Evolutionary conservation across 2,888 invertebrate species (phyloP).

Genomic region (Pantelozetes paolii): DNA sequence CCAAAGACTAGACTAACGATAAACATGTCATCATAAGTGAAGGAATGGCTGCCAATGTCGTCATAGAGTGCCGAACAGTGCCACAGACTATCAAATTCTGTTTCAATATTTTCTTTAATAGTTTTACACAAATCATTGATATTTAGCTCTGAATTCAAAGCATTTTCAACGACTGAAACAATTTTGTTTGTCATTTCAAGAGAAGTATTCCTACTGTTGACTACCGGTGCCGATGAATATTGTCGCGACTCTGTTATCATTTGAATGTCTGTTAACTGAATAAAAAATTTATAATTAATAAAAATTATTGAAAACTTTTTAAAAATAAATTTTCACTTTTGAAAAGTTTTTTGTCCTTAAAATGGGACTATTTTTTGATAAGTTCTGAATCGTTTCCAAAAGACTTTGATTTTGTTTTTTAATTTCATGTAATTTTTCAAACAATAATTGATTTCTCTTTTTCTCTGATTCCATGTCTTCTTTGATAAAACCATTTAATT

Average conservation of each 20-base stretch:
- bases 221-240: neutral
- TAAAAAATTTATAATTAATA: neutral
- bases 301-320: neutral
- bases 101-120: neutral
- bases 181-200: neutral
- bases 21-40: constrained; percentile 27
- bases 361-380: neutral
- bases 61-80: constrained; percentile 16
- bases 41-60: constrained; percentile 6
- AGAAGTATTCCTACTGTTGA: neutral
- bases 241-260: neutral
- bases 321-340: neutral
- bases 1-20: constrained; percentile 5
- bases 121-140: neutral
- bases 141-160: neutral
- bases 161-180: neutral
- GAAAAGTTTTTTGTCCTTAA: neutral
- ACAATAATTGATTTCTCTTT: neutral
- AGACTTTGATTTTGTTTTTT: neutral
- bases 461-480: neutral
- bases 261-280: constrained; percentile 5
- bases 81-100: constrained; percentile 13
- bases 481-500: neutral
- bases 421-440: neutral
- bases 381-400: constrained; percentile 1